Base-by-base conservation (phyloP, 2,113 vertebrate species). In the Dicerorhinus sumatrensis region DNA sequence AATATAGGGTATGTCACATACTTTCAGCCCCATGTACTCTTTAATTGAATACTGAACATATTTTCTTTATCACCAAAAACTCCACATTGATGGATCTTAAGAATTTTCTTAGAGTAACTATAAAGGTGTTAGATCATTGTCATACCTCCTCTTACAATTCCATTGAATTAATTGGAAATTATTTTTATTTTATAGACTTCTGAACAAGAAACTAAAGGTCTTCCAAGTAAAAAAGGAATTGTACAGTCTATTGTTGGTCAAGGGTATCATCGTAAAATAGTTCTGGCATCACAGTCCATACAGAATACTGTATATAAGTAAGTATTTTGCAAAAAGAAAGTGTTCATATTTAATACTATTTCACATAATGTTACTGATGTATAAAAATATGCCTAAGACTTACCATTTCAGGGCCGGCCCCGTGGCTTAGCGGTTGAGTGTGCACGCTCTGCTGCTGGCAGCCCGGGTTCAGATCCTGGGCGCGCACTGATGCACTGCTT, bases 141-240 rank as follows among this genome's bases (percentile, higher is more conserved):
- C 60, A 86, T 70, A 75, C 11, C 10, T 13, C 3, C 0, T 92
- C 9, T 93, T 95, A 63, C 2, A 88, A 0, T 76, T 94, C 20
- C 36, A 27, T 87, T 94, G 92, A 56, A 36, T 96, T 96, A 93
- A 89, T 82, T 90, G 92, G 25, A 95, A 89, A 91, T 93, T 33
- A 67, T 75, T 97, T 69, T 36, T 72, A 91, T 83, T 88, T 97
- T 98, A 20, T 96, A 99, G 99, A 99, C 99, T 63, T 99, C 99
- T 7, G 99, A 99, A 97, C 99, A 99, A 98, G 99, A 99, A 98
- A 99, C 98, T 95, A 99, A 99, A 99, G 99, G 99, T 91, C 99
- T 99, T 97, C 99, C 99, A 72, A 99, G 99, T 98, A 99, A 99
- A 98, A 99, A 99, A 97, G 99, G 99, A 54, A 99, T 99, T n/a